Evolutionary conservation across 2,888 invertebrate genomes (phyloP), one percentile per base, ranked within the genome.

Genomic region (Myopa tessellatipennis): DNA sequence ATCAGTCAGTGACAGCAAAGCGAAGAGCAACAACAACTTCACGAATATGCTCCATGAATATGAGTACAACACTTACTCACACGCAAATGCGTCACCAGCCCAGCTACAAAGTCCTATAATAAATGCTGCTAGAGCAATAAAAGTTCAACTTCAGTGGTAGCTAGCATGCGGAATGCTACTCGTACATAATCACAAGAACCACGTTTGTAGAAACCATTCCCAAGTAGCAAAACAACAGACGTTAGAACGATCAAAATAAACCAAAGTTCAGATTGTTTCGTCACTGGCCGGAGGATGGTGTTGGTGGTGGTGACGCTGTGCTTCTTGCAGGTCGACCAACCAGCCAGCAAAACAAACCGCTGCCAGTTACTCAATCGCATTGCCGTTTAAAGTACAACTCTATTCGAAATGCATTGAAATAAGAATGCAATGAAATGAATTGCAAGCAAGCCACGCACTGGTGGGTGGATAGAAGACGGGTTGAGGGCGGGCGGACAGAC

Each of bases 251-350:
- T 68, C 79, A 69, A 79, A 80, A 80, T 73, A 77, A 78, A 77
- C 36, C 79, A 80, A 80, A 80, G 80, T 80, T 78, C 80, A 80
- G 38, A 45, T 78, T 72, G 80, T 85, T 85, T 85, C 85, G 85
- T 85, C 86, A 85, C 82, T 81, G 65, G 55, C 72, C 26, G 65
- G 80, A 79, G 81, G 45, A 73, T 65, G 16, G 36, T 68, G 80
- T 67, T 79, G 78, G 77, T 36, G 77, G 45, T 71, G 45, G 70
- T 75, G 75, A 67, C 80, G 76, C 61, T 34, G 63, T 38, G 8
- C 18, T 10, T 26, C 52, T 55, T 14, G 50, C n/a, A 50, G 26
- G 83, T 78, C 85, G 83, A 84, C 85, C 85, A 60, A 18, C 60
- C 18, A 16, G 18, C 60, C 16, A 60, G 3, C 60, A 18, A 69